Evolutionary conservation across 2,797 vertebrate genomes (phyloP).

Genomic region (Cynopterus sphinx): DNA sequence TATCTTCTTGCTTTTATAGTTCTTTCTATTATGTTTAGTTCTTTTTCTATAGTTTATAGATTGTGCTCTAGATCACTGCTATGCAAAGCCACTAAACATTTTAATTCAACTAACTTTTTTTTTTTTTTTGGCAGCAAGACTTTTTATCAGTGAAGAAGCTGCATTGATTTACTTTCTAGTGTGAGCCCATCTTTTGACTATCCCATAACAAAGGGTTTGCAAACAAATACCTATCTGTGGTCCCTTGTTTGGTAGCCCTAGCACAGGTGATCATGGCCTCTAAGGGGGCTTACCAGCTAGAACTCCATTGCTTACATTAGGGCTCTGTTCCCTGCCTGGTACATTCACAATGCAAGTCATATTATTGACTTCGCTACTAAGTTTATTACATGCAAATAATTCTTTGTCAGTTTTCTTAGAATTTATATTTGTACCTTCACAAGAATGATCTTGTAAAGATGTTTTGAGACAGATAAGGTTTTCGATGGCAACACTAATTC

Average conservation of each 20-base stretch:
- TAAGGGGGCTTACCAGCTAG: background rate
- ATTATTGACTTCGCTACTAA: background rate
- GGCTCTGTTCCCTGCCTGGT: background rate
- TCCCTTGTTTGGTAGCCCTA: background rate
- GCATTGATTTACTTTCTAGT: background rate
- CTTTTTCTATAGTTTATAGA: background rate
- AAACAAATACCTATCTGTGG: background rate
- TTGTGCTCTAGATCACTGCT: background rate
- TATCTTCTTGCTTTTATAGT: background rate
- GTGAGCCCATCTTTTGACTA: background rate
- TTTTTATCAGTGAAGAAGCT: constrained; percentile 1
- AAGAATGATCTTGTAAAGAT: background rate
- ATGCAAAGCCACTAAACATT: background rate
- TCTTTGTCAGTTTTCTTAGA: background rate
- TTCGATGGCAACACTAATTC: background rate
- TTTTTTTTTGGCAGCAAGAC: background rate
- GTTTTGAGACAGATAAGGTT: constrained; percentile 15
- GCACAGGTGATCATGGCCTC: background rate
- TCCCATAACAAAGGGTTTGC: background rate
- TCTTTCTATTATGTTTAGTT: background rate
- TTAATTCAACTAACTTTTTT: background rate
- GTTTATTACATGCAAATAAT: constrained; percentile 16
- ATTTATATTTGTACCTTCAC: constrained; percentile 1
- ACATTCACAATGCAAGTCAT: background rate
- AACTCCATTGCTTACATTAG: background rate